These are phyloP conservation scores for Scleropages formosus DNA, from an alignment of 2,797 vertebrate genomes.

Conservation along the genomic window DNA sequence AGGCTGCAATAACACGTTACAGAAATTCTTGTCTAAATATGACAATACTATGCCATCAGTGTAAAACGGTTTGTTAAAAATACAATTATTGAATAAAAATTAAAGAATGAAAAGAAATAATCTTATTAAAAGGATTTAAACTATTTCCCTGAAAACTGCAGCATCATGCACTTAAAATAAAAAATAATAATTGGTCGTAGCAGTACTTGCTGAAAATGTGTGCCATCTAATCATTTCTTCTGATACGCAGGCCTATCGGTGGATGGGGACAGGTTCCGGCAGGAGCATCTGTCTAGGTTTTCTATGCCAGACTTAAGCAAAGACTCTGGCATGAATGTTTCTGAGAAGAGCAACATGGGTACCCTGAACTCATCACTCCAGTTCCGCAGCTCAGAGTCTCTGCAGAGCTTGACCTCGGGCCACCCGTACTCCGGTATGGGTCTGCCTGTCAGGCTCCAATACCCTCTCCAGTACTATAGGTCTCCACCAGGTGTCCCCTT, in stretches of 20 bases:
- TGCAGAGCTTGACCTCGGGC: slow-evolving; percentile 78
- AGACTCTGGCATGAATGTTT: slow-evolving; percentile 93
- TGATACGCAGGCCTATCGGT: slow-evolving; percentile 79
- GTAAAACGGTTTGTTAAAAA: too few species aligned
- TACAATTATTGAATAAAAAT: too few species aligned
- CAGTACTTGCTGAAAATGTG: background rate
- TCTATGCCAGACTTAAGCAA: slow-evolving; percentile 98
- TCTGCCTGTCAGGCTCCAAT: slow-evolving; percentile 72
- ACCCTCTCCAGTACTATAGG: slow-evolving; percentile 82
- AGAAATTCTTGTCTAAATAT: too few species aligned
- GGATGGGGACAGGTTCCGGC: slow-evolving; percentile 86
- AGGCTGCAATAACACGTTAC: too few species aligned
- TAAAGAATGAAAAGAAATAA: too few species aligned
- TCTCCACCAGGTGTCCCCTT: slow-evolving; percentile 84
- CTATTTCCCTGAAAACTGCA: background rate
- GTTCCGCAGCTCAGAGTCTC: slow-evolving; percentile 90
- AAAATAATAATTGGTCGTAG: too few species aligned
- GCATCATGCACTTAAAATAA: too few species aligned
- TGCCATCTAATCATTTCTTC: slow-evolving; percentile 31
- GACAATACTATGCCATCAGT: too few species aligned
- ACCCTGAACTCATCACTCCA: slow-evolving; percentile 92
- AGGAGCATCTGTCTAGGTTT: slow-evolving; percentile 94
- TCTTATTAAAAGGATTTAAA: slow-evolving; percentile 1
- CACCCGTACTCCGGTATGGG: slow-evolving; percentile 87
- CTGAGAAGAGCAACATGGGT: slow-evolving; percentile 95